Evolutionary conservation across 2,888 invertebrate genomes (phyloP), one percentile per base, ranked within the genome.

Genomic region (Empis stercorea): DNA sequence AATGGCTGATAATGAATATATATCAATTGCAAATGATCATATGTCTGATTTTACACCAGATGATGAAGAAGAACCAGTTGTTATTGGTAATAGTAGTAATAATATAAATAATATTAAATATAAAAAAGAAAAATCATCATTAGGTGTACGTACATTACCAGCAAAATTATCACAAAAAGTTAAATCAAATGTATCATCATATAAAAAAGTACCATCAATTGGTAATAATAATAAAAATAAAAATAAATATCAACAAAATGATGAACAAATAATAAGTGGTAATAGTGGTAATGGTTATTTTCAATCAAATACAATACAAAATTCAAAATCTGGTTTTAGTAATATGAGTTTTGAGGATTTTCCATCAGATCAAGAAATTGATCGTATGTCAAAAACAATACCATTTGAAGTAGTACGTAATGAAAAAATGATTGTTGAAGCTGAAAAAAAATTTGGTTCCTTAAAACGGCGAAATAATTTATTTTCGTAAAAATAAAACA

Each of bases 271-370:
- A 9, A 27, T 20, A 4, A 20, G 20, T 20, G 20, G 9, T 27
- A 27, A 9, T 27, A 27, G 23, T 27, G 23, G 23, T 27, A 27
- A 27, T 27, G 59, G 60, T 36, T 64, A 60, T 44, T 66, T 68
- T 48, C 66, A 65, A 45, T 68, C 69, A 6, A 67, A 68, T 49
- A 64, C 64, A 16, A 67, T 67, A 51, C 65, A 66, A 47, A 66
- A 62, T 50, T 64, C 65, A 2, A 72, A 73, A 51, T 75, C 75
- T 10, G 80, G 81, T 5, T 81, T 83, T 58, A 81, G 79, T 57
- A 83, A 83, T 56, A 78, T 83, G 79, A 83, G 82, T 59, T 83
- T 83, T 57, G 82, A 83, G 61, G 82, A 83, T 64, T 81, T 81
- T 58, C 78, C 80, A 3, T 79, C 78, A 23, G 81, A 81, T 57